Evolutionary conservation across 2,797 vertebrate genomes (phyloP).

Genomic region (Pangasius larnaudii): DNA sequence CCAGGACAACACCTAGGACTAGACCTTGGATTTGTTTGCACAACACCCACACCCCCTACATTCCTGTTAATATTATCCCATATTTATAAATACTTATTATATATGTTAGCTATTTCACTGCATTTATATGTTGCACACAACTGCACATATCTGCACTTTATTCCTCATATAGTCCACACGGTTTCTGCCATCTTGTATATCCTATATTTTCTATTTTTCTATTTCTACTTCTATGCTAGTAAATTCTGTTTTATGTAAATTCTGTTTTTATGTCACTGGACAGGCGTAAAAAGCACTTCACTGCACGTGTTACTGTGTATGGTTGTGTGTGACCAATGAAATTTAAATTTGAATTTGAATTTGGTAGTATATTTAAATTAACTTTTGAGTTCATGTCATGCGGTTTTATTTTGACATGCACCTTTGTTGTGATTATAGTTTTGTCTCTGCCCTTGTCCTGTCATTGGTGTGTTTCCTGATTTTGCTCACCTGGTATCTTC

Average conservation of each 20-base stretch:
- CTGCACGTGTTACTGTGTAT: neutral
- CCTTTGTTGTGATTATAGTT: neutral
- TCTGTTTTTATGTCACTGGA: neutral
- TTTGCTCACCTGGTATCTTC: neutral
- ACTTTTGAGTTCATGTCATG: neutral
- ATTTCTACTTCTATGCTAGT: neutral
- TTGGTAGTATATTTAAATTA: neutral
- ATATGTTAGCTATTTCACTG: neutral
- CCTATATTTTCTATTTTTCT: neutral
- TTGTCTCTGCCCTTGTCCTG: neutral
- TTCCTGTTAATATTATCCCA: neutral
- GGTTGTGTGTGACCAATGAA: neutral
- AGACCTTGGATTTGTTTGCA: neutral
- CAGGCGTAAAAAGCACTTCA: neutral
- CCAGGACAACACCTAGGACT: neutral
- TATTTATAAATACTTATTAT: neutral
- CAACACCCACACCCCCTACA: neutral
- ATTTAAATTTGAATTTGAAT: neutral
- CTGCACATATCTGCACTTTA: too few species aligned
- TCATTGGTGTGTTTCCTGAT: neutral
- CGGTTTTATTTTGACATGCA: neutral
- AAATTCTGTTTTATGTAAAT: neutral
- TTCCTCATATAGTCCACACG: too few species aligned
- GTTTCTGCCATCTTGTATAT: neutral
- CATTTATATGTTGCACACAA: neutral